These are phyloP conservation scores for Troglohyphantes excavatus DNA, from an alignment of 2,888 invertebrate genomes.

Conservation along the genomic window DNA sequence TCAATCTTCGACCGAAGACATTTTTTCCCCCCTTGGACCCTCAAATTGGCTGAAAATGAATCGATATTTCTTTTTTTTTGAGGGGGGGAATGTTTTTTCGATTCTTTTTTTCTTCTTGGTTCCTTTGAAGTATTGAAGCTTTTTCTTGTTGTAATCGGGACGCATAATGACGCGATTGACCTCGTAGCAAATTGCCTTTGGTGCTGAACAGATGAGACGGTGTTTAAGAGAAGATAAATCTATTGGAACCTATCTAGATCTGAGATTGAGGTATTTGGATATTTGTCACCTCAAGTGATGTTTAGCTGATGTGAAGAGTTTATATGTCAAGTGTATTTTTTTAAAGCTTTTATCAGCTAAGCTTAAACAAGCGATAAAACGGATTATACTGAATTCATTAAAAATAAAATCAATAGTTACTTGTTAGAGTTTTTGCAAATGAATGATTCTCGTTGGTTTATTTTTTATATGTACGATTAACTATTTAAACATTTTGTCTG, in stretches of 20 bases:
- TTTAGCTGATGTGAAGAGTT: constrained; percentile 10
- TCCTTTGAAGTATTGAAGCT: constrained; percentile 17
- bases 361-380: no score
- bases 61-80: constrained; percentile 40
- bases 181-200: constrained; percentile 38
- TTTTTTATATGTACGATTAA: no score
- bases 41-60: constrained; percentile 40
- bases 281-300: constrained; percentile 16
- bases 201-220: constrained; percentile 8
- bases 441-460: no score
- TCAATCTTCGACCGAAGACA: background rate
- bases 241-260: constrained; percentile 26
- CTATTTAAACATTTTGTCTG: no score
- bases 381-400: no score
- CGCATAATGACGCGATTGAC: constrained; percentile 49
- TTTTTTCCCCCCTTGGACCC: background rate
- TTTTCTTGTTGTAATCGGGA: constrained; percentile 20
- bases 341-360: no score
- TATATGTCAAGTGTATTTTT: background rate
- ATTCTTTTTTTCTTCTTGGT: constrained; percentile 5
- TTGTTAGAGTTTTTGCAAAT: no score
- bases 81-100: no score
- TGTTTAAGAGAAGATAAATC: constrained; percentile 43
- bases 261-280: constrained; percentile 24
- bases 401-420: no score